phyloP scores from a whole-genome alignment of 2,113 vertebrate genomes.

The Toxostoma redivivum region DNA sequence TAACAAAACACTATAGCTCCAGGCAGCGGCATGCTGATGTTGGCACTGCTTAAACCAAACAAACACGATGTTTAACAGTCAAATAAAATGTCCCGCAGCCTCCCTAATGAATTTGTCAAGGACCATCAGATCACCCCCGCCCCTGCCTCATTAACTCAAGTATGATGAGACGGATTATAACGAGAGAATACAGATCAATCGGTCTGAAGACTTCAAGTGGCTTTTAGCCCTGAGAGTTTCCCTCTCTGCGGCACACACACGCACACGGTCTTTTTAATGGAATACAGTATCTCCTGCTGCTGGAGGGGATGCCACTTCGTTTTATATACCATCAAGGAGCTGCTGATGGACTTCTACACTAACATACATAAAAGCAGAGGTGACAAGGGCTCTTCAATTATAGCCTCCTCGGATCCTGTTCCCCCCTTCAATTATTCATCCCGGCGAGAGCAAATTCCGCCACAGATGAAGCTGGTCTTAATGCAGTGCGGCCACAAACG shows the following conservation, averaged over 20 bases:
- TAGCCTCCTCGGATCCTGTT: slow-evolving; percentile 63
- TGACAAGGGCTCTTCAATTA: slow-evolving; percentile 79
- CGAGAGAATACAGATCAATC: slow-evolving; percentile 79
- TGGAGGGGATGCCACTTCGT: slow-evolving; percentile 63
- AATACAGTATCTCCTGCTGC: slow-evolving; percentile 58
- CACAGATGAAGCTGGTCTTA: slow-evolving; percentile 44
- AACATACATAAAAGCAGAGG: slow-evolving; percentile 73
- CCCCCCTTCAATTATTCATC: slow-evolving; percentile 80
- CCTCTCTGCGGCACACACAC: slow-evolving; percentile 26
- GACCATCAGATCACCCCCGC: slow-evolving; percentile 76
- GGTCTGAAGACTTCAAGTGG: slow-evolving; percentile 75
- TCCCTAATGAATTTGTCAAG: slow-evolving; percentile 85
- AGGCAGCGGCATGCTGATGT: slow-evolving; percentile 69
- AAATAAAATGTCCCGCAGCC: slow-evolving; percentile 79
- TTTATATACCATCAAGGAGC: slow-evolving; percentile 65
- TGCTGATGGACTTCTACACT: slow-evolving; percentile 72
- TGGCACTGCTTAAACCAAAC: slow-evolving; percentile 77
- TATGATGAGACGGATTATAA: slow-evolving; percentile 81
- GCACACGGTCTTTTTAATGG: slow-evolving; percentile 57
- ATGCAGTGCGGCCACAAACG: neutral
- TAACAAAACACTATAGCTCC: slow-evolving; percentile 52
- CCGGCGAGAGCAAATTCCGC: slow-evolving; percentile 56
- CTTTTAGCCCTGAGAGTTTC: slow-evolving; percentile 75
- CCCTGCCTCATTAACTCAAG: slow-evolving; percentile 83
- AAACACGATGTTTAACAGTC: slow-evolving; percentile 80